Conservation (phyloP, 2,888 invertebrate genomes). For the Ceratothoa steindachneri region DNA sequence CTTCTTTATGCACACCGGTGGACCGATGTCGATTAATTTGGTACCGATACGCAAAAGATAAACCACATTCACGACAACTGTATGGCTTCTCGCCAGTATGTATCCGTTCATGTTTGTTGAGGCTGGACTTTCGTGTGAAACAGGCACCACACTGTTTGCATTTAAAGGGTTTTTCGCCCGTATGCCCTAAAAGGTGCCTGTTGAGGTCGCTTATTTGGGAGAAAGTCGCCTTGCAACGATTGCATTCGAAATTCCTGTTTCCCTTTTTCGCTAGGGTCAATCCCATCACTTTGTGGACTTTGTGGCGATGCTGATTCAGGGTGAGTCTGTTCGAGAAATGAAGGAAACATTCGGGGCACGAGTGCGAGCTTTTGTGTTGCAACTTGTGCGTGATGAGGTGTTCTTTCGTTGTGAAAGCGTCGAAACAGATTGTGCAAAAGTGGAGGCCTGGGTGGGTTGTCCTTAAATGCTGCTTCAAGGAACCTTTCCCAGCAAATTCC, state of each 20-base stretch:
- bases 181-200: constrained; percentile 40
- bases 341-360: background rate
- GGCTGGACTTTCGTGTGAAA: constrained; percentile 45
- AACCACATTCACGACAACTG: constrained; percentile 28
- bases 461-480: constrained; percentile 59
- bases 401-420: constrained; percentile 1
- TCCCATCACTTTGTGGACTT: background rate
- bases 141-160: constrained; percentile 36
- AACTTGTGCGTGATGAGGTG: background rate
- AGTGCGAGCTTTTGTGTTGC: background rate
- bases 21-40: constrained; percentile 30
- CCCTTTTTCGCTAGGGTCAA: background rate
- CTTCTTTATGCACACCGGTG: background rate
- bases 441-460: background rate
- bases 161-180: constrained; percentile 41
- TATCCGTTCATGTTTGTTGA: constrained; percentile 43
- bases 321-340: background rate
- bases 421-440: constrained; percentile 1
- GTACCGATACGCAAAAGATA: constrained; percentile 38
- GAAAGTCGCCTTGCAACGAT: constrained; percentile 29
- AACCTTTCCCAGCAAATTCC: constrained; percentile 60
- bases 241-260: constrained; percentile 18
- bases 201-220: constrained; percentile 36
- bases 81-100: constrained; percentile 45
- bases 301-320: constrained; percentile 1